Evolutionary conservation across 2,113 vertebrate genomes (phyloP).

Genomic region (Xiphorhynchus elegans): DNA sequence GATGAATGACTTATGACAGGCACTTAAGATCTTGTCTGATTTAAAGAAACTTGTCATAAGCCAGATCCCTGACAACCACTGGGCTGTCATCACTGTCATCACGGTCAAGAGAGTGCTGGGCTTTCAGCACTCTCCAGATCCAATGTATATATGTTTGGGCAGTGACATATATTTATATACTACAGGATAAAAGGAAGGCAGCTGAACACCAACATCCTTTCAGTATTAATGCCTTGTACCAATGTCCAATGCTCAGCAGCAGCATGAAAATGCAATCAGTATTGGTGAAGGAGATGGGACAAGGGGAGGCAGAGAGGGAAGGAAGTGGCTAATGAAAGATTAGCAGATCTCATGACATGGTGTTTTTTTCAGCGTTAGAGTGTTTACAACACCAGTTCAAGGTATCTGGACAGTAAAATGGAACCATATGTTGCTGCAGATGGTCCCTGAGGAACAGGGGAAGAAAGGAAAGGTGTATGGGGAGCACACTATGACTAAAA

Average conservation of each 20-base stretch:
- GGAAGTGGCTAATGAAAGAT: neutral
- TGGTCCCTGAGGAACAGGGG: neutral
- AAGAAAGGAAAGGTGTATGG: neutral
- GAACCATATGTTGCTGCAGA: neutral
- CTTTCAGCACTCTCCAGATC: neutral
- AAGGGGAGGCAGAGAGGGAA: neutral
- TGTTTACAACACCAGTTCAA: neutral
- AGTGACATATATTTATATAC: neutral
- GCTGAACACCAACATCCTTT: neutral
- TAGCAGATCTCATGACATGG: neutral
- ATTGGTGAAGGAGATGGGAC: neutral
- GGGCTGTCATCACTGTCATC: neutral
- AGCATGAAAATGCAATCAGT: neutral
- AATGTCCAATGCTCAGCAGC: neutral
- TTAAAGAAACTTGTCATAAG: constrained; percentile 22
- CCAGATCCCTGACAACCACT: neutral
- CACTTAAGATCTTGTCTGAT: constrained; percentile 31
- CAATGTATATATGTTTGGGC: neutral
- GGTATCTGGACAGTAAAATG: neutral
- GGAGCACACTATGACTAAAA: fast-evolving
- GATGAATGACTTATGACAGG: constrained; percentile 39
- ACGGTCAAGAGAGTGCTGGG: neutral
- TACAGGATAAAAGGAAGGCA: neutral
- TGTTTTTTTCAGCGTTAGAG: neutral
- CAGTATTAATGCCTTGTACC: neutral